phyloP scores from a whole-genome alignment of 2,888 invertebrate genomes.

The Philereme transversata region DNA sequence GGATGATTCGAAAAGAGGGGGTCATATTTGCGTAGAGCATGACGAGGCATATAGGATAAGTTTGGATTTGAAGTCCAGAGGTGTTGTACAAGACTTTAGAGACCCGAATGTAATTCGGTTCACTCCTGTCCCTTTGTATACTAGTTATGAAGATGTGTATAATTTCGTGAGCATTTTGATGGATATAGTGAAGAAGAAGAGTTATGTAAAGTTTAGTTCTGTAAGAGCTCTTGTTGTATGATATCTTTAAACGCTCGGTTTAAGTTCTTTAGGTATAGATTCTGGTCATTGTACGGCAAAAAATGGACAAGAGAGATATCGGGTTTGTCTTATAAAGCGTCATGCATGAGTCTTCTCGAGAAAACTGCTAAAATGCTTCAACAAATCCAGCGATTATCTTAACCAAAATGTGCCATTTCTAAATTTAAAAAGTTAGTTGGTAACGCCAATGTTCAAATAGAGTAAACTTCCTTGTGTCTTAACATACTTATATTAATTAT shows the following conservation, averaged over 20 bases:
- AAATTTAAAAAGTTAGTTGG: no score
- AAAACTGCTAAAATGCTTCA: no score
- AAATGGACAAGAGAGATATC: no score
- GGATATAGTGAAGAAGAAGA: constrained; percentile 56
- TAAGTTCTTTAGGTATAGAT: not conserved
- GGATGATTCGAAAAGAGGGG: constrained; percentile 63
- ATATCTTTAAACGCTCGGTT: not conserved
- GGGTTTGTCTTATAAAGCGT: no score
- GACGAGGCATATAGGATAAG: constrained; percentile 68
- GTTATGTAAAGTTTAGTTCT: constrained; percentile 51
- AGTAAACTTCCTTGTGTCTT: no score
- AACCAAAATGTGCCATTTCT: no score
- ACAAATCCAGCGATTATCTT: no score
- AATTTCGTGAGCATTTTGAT: constrained; percentile 58
- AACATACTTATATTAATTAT: no score
- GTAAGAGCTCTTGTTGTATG: constrained; percentile 57
- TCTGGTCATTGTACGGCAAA: no score
- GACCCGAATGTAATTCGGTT: constrained; percentile 68
- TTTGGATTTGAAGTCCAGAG: constrained; percentile 58
- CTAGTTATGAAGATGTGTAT: constrained; percentile 66
- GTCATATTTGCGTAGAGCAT: constrained; percentile 68
- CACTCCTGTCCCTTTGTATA: constrained; percentile 66
- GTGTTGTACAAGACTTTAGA: constrained; percentile 63
- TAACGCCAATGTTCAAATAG: no score
- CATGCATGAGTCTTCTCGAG: no score